Base-by-base conservation (phyloP, 2,113 vertebrate species). In the Thalassoma bifasciatum region DNA sequence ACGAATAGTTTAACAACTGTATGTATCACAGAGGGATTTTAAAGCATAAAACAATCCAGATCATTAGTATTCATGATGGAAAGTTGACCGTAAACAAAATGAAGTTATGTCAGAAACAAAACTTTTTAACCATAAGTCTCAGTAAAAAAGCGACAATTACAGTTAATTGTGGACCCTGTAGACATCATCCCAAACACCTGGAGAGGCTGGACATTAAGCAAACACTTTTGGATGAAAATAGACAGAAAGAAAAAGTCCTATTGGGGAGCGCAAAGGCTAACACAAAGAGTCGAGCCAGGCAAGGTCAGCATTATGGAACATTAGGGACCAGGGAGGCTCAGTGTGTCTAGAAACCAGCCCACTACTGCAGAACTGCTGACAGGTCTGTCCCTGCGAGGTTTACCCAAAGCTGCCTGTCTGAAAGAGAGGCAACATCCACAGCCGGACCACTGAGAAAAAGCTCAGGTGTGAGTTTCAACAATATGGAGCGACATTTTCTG, bases 331-430 rank as follows among this genome's bases (percentile, higher is more conserved):
- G 76, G 37, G 84, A 85, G 72, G 76, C 73, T 74, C 73, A 54
- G 75, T 72, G 75, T 72, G 84, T 81, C 65, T 78, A 75, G 77
- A 83, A 81, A 78, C 50, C 72, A 72, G 12, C 56, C 65, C 66
- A 75, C 72, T 51, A 62, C 42, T 61, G 72, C 63, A 91, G 86
- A 92, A 93, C 79, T 92, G 91, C 93, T 94, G 93, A 93, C 91
- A 73, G 59, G 85, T 66, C 77, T 47, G 88, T 87, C 79, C 72
- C 72, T 61, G 66, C 16, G 26, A 66, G 77, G 69, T 77, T 92
- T 83, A 83, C 68, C 72, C 72, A 86, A 51, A 86, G 81, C 79
- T 46, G 54, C 46, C 66, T 57, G 68, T 64, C 67, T 76, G 46
- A 86, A 65, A 81, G 63, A 65, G 66, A 34, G 1, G 19, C 61